Base-by-base conservation (phyloP, 2,888 invertebrate genomes). In the Melanargia galathea region DNA sequence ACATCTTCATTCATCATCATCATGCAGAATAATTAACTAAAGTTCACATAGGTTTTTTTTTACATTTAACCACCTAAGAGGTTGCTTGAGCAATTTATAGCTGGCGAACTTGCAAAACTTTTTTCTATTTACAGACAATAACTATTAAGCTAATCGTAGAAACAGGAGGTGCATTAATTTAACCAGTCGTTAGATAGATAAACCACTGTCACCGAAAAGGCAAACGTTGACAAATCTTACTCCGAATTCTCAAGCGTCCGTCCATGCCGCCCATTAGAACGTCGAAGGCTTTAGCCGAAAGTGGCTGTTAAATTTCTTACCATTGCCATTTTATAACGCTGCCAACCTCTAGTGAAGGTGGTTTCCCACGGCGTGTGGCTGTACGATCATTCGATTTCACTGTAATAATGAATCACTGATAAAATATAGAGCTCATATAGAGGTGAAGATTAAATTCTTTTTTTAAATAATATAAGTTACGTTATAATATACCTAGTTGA, bases 321-420 rank as follows among this genome's bases (percentile, higher is more conserved):
- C 75, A 80, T 85, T 87, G 88, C 87, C 80, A 87, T 87, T 90
- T 90, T 90, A 90, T 89, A 84, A 82, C 82, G 73, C 78, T 80
- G 83, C 83, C 84, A 86, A 82, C 79, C 84, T 80, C 75, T 1
- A 16, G 24, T 33, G 13, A 52, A 13, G 35, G 33, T 35, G 20
- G 18, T 18, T 35, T 4, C 33, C 2, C 33, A 52, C 52, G 2
- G 20, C 7, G n/a, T 8, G 3, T 4, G 16, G 2, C 2, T 16
- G n/a, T 26, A 11, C 24, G 26, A 49, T 8, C 1, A 20, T 45
- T 45, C 2, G 8, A 18, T 6, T 18, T 43, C n/a, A 16, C 11
- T 13, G 2, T 30, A 1, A 3, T 4, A 30, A 30, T n/a, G n/a
- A n/a, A n/a, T n/a, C n/a, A n/a, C n/a, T n/a, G n/a, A n/a, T n/a